Evolutionary conservation across 2,888 invertebrate genomes (phyloP), one percentile per base, ranked within the genome.

Genomic region (Philaethria dido): DNA sequence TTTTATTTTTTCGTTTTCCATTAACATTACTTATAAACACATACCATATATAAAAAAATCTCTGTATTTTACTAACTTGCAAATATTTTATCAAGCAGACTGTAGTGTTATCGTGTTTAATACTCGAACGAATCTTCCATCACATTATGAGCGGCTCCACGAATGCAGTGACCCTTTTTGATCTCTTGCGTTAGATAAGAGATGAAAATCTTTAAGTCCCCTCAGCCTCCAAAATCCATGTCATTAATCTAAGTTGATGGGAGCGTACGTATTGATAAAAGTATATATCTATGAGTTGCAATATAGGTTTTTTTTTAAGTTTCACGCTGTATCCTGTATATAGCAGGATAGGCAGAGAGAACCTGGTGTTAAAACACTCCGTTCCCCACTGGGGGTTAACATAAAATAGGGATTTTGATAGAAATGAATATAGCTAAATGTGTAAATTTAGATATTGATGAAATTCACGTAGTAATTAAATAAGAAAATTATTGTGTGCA

Each of bases 131-230:
- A 18, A 60, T 33, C 45, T 45, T 33, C 60, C 33, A 44, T 60
- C 45, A 57, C 42, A 57, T 57, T 22, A 57, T 25, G 42, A 25
- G 42, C 11, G n/a, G 9, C 57, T 25, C 57, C 57, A 25, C 42
- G 42, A 48, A 52, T 50, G 20, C 63, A 48, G 18, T 59, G 59
- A 65, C 59, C 59, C 64, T 60, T 64, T 55, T 48, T 47, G 47
- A 48, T 48, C 59, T 50, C 42, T 65, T 65, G 42, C 57, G 64
- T 44, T 47, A 59, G 64, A 65, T 59, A 65, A 64, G 59, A 64
- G 59, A 59, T 42, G 60, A 45, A 60, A 60, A 60, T 50, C 42
- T 59, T 45, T 29, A 50, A 60, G 47, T 50, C 59, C 57, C 64
- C 50, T 60, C 59, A 44, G 59, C 59, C 59, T 65, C 42, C 16